These are phyloP conservation scores for Leptinotarsa undecemlineata DNA, from an alignment of 1,140 invertebrate genomes.

Conservation along the genomic window DNA sequence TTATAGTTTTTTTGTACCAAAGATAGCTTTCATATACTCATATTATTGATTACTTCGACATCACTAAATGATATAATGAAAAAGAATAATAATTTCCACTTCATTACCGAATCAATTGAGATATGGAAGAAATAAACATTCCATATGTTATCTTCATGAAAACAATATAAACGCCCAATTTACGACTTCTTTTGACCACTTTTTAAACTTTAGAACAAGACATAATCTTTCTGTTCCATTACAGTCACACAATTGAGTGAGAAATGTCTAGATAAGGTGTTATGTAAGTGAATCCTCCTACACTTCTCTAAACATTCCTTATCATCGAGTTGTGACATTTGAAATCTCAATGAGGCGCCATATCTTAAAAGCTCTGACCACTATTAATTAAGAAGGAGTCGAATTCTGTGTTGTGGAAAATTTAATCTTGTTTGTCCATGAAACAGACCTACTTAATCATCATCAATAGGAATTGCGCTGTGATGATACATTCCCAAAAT, in stretches of 20 bases:
- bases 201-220: conserved; percentile 37
- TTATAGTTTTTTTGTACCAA: too few species aligned
- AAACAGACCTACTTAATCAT: conserved; percentile 27
- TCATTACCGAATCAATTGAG: too few species aligned
- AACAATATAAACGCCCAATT: conserved; percentile 2
- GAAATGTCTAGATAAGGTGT: conserved; percentile 10
- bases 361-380: conserved; percentile 28
- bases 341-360: conserved; percentile 39
- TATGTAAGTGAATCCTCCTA: conserved; percentile 10
- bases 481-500: neutral
- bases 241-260: conserved; percentile 24
- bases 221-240: conserved; percentile 38
- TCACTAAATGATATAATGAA: too few species aligned
- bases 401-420: conserved; percentile 19
- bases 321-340: conserved; percentile 20
- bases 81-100: too few species aligned
- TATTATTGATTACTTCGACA: too few species aligned
- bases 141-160: conserved; percentile 1
- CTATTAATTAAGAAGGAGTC: conserved; percentile 36
- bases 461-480: conserved; percentile 25
- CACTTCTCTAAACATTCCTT: conserved; percentile 15
- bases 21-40: too few species aligned
- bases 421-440: conserved; percentile 30
- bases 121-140: neutral
- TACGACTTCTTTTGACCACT: conserved; percentile 31